Evolutionary conservation across 2,888 invertebrate species (phyloP).

Genomic region (Periphyllus acericola): DNA sequence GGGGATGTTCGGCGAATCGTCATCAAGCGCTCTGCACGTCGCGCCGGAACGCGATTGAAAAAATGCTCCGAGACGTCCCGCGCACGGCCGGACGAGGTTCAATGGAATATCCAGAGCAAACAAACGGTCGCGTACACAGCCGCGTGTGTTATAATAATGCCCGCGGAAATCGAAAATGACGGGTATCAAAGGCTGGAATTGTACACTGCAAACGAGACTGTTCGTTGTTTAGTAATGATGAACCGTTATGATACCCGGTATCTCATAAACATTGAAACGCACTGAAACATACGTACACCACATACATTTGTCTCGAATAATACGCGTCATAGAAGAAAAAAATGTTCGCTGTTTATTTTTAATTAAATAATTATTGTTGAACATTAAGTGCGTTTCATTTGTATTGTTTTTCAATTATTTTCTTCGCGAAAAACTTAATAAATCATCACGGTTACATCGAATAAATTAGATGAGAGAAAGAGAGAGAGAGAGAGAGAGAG

Average conservation of each 20-base stretch:
- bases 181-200: neutral
- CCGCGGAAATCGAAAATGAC: neutral
- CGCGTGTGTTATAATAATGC: neutral
- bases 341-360: neutral
- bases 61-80: neutral
- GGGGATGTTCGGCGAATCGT: neutral
- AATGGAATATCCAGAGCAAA: neutral
- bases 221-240: neutral
- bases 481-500: too few relatives aligned
- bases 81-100: neutral
- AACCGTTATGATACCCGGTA: neutral
- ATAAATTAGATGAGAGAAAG: neutral
- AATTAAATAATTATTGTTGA: neutral
- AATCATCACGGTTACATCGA: neutral
- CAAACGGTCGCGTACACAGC: neutral
- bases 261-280: neutral
- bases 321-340: too few relatives aligned
- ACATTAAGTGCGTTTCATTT: neutral
- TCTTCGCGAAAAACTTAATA: neutral
- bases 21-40: neutral
- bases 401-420: conserved; percentile 15
- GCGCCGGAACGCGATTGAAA: neutral
- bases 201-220: neutral
- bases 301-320: too few relatives aligned
- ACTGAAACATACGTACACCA: neutral